Evolutionary conservation across 92 coral and sea anemone genomes (phyloP), one percentile per base, ranked within the genome.

Genomic region (Parazoanthus atlanticus): DNA sequence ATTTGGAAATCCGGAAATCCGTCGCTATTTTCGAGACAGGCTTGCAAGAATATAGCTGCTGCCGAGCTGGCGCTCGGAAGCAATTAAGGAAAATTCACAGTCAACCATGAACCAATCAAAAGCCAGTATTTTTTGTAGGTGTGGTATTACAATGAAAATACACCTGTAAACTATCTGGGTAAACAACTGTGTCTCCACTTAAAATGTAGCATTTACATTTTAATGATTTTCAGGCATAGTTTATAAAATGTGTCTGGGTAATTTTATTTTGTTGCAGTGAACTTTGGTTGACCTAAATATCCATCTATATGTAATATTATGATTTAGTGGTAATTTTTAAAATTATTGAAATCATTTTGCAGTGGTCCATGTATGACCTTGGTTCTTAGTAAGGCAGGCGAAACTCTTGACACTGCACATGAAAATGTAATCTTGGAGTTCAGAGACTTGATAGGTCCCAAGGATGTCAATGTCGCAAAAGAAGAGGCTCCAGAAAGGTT

Each of bases 311-410:
- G n/a, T 21, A 23, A 61, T 61, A 5, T 6, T 23, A 23, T 61
- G n/a, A 61, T 61, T 13, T 23, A 5, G 3, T 61, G 21, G 69
- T 61, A 61, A 61, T 25, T 85, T 52, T 13, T 17, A 21, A 30
- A 43, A 21, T 78, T 19, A 15, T 70, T 67, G 30, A 40, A 40
- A 43, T 87, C 21, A 56, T 21, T 64, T 85, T 77, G 23, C 83
- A 97, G 99, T 92, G 99, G 99, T 33, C 99, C 99, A 19, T 93
- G 96, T 47, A 91, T 97, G 98, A 95, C 99, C 67, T 81, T 97
- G 71, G 92, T 92, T 81, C 85, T 97, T 76, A 94, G 99, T 86
- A 97, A 97, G 86, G 97, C 91, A 30, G 97, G 94, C 25, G 95
- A 95, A 29, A 83, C 95, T 41, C 95, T 93, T 76, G 95, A 94